phyloP scores from a whole-genome alignment of 2,888 invertebrate genomes.

The Meteorus colon region DNA sequence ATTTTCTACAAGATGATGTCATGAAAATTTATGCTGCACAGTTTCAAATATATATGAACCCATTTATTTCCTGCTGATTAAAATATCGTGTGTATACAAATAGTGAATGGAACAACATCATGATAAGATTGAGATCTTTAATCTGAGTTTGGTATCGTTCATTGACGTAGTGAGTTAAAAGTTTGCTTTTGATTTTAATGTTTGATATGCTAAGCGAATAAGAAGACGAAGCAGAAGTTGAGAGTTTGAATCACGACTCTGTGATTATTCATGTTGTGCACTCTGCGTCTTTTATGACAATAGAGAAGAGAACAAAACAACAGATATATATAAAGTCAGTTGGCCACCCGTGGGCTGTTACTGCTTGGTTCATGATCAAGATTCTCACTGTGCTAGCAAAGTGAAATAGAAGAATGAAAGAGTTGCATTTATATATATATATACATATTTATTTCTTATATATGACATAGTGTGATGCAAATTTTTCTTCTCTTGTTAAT shows the following conservation, averaged over 20 bases:
- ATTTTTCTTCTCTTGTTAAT: neutral
- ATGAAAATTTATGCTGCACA: no score
- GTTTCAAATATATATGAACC: neutral
- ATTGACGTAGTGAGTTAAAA: neutral
- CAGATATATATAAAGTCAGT: constrained; percentile 30
- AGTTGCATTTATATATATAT: constrained; percentile 5
- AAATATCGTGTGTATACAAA: neutral
- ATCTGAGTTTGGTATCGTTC: neutral
- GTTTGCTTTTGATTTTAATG: neutral
- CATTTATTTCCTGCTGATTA: constrained; percentile 22
- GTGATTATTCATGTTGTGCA: constrained; percentile 52
- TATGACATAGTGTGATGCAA: constrained; percentile 25
- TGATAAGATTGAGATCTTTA: neutral
- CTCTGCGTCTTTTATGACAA: constrained; percentile 52
- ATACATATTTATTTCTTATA: neutral
- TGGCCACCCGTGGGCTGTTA: constrained; percentile 48
- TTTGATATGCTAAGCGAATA: constrained; percentile 2
- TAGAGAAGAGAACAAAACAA: constrained; percentile 42
- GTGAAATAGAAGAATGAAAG: constrained; percentile 5
- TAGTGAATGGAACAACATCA: constrained; percentile 1
- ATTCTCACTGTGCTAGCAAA: constrained; percentile 27
- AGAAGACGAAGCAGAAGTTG: constrained; percentile 6
- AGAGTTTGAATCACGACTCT: constrained; percentile 44
- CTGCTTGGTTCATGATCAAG: constrained; percentile 32
- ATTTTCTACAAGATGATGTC: no score